phyloP scores from a whole-genome alignment of 2,113 vertebrate species.

The Anser cygnoides region DNA sequence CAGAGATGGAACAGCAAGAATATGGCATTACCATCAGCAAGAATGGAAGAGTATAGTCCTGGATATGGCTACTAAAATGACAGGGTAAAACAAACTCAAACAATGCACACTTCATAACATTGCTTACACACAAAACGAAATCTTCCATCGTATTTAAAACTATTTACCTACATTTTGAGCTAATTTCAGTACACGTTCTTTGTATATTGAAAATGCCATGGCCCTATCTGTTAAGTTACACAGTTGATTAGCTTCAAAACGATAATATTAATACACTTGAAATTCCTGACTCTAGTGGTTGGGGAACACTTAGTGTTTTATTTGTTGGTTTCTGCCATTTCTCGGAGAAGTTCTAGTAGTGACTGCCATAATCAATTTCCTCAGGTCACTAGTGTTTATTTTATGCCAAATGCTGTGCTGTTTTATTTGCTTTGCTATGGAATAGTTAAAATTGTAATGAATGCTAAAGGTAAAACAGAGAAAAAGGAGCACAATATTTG shows the following conservation, averaged over 20 bases:
- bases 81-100: conserved; percentile 81
- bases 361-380: not conserved
- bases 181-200: not conserved
- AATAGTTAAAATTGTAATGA: not conserved
- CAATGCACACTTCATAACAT: not conserved
- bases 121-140: not conserved
- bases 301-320: not conserved
- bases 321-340: too few species aligned
- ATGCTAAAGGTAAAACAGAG: not conserved
- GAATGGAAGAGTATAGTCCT: conserved; percentile 92
- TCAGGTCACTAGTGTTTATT: not conserved
- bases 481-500: not conserved
- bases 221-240: not conserved
- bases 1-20: conserved; percentile 92
- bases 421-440: not conserved
- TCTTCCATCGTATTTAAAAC: not conserved
- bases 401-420: not conserved
- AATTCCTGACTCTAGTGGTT: not conserved
- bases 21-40: conserved; percentile 96
- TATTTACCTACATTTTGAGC: not conserved
- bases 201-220: accelerated
- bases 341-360: too few species aligned
- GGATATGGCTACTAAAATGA: conserved; percentile 91
- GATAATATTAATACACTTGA: not conserved
- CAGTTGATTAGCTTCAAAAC: not conserved